Percentiles rank a stretch among this genome's conserved stretches.
Conservation (phyloP, 2,888 invertebrate species). For the Ryuthela nishihirai region DNA sequence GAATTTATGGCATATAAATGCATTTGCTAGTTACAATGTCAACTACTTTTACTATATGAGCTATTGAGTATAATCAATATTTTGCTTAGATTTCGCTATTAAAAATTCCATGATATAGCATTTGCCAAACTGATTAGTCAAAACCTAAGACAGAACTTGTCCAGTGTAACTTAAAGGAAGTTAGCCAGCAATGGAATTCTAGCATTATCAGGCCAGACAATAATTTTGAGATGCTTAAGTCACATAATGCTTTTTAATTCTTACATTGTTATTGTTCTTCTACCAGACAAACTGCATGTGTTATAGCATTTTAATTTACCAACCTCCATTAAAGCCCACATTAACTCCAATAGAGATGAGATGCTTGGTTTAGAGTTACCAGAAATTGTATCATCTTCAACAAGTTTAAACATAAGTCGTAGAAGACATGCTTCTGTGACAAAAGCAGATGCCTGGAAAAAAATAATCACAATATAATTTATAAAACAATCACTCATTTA, state of each 20-base stretch:
- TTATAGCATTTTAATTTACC: slow-evolving; percentile 4
- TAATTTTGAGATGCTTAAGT: neutral
- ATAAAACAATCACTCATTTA: neutral
- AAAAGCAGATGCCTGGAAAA: slow-evolving; percentile 51
- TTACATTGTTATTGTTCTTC: neutral
- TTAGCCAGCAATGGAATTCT: too few species aligned
- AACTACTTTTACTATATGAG: too few species aligned
- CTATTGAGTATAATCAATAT: too few species aligned
- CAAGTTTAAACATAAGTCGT: slow-evolving; percentile 52
- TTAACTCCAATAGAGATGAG: slow-evolving; percentile 56
- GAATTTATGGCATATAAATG: too few species aligned
- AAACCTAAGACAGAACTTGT: too few species aligned
- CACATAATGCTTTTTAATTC: neutral
- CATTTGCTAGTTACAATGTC: too few species aligned
- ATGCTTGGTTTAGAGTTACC: slow-evolving; percentile 31
- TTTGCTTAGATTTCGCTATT: too few species aligned
- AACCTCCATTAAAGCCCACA: slow-evolving; percentile 65
- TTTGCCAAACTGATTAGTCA: too few species aligned
- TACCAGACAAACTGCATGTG: slow-evolving; percentile 53
- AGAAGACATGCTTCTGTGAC: slow-evolving; percentile 67
- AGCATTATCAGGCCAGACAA: neutral
- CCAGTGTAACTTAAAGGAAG: too few species aligned
- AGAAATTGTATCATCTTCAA: slow-evolving; percentile 21
- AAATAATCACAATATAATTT: neutral
- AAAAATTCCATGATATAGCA: too few species aligned